Evolutionary conservation across 2,797 vertebrate species (phyloP).

Genomic region (Pygocentrus nattereri): DNA sequence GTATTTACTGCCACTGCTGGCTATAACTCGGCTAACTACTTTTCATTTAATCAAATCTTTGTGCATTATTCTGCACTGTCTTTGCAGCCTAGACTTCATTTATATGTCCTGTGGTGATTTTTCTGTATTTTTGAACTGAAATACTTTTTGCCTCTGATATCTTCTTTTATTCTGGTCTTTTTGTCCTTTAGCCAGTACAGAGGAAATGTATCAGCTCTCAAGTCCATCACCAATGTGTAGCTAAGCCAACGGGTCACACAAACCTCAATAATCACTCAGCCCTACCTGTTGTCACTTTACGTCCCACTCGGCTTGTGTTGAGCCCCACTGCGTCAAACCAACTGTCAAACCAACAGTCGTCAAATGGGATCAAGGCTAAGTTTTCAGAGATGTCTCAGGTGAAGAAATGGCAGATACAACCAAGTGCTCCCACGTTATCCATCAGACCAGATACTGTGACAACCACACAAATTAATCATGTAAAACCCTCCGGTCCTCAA

Average conservation of each 20-base stretch:
- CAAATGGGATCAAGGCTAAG: conserved; percentile 13
- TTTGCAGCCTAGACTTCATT: too few species aligned
- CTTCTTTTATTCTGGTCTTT: conserved; percentile 35
- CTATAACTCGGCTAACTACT: too few species aligned
- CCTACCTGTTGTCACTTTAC: conserved; percentile 32
- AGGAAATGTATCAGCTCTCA: conserved; percentile 24
- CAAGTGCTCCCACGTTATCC: conserved; percentile 43
- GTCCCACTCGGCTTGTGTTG: conserved; percentile 61
- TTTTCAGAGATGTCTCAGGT: conserved; percentile 58
- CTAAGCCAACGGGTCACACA: conserved; percentile 27
- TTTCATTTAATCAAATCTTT: too few species aligned
- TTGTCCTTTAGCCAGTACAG: conserved; percentile 49
- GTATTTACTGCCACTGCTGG: too few species aligned
- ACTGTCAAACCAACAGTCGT: conserved; percentile 37
- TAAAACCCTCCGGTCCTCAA: conserved; percentile 42
- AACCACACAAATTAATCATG: conserved; percentile 14
- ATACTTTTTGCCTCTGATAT: not conserved
- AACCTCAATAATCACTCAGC: conserved; percentile 20
- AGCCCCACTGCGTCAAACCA: conserved; percentile 56
- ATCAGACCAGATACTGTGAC: conserved; percentile 30
- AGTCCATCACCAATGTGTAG: conserved; percentile 14
- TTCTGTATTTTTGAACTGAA: not conserved
- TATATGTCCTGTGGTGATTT: not conserved
- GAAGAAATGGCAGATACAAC: conserved; percentile 48
- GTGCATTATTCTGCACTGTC: too few species aligned